Base-by-base conservation (phyloP, 2,888 invertebrate genomes). In the Chelonus formosanus region DNA sequence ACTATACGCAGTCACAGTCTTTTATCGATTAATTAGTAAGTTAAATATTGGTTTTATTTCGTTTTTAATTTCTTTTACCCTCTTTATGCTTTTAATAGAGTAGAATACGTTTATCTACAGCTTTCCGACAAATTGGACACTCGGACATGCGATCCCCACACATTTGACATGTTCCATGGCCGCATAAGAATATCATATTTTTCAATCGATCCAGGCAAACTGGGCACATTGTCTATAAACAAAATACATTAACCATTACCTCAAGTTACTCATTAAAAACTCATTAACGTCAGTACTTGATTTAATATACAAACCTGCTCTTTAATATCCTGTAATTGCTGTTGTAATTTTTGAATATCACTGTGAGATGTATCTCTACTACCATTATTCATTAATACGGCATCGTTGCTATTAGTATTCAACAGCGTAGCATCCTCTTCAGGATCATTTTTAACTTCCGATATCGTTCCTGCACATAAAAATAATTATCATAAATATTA, bases 101-200 rank as follows among this genome's bases (percentile, higher is more conserved):
- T 59, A 98, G 88, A 81, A 98, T 98, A 69, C 97, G 90, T 82
- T 97, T 97, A 84, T 97, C 97, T 63, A 98, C 97, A 67, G 94
- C 91, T 86, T 98, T 98, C 76, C 98, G 90, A 84, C 98, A 98
- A 83, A 98, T 98, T 43, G 98, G 98, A 82, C 98, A 98, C 79
- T 97, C 97, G 68, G 93, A 91, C 90, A 98, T 97, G 78, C 96
- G 92, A 87, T 98, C 98, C 40, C 98, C 97, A 85, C 98, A 98
- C 93, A 97, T 95, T 86, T 98, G 98, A 84, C 98, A 98, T 71
- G 97, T 94, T 74, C 97, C 98, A 85, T 98, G 98, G 4, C 98
- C 98, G 85, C 98, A 98, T 53, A 97, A 89, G 88, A 97, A 98
- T 76, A 97, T 97, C 97, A 98, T 97, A 86, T 98, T 98, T 87